Conservation (phyloP, 2,888 invertebrate genomes). For the Endotricha flammealis region DNA sequence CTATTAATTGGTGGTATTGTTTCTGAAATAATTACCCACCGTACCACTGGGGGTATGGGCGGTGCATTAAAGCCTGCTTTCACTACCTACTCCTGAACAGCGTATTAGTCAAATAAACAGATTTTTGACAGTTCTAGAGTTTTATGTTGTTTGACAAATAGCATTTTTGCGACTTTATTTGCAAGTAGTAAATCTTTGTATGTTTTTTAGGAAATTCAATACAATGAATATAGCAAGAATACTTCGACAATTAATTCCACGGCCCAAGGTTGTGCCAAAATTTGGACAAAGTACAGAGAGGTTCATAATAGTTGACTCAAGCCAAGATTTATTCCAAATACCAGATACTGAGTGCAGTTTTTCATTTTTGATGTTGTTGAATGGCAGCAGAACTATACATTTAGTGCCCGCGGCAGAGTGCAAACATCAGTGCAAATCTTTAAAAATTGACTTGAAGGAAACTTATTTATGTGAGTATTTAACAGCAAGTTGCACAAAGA, state of each 20-base stretch:
- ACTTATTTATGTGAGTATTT: constrained; percentile 85
- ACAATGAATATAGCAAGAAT: constrained; percentile 85
- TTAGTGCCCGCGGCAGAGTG: constrained; percentile 89
- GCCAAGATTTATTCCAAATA: constrained; percentile 81
- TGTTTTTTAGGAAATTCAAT: constrained; percentile 83
- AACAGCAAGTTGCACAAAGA: background rate
- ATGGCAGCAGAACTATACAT: constrained; percentile 84
- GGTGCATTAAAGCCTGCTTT: too few species aligned
- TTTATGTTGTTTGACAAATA: too few species aligned
- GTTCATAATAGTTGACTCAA: constrained; percentile 85
- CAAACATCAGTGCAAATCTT: constrained; percentile 81
- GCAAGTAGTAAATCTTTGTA: too few species aligned
- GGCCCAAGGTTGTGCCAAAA: constrained; percentile 83
- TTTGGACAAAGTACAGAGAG: constrained; percentile 88
- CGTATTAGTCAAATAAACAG: too few species aligned
- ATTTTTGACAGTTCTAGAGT: too few species aligned
- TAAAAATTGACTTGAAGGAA: constrained; percentile 84
- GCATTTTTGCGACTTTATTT: too few species aligned
- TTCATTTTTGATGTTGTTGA: constrained; percentile 85
- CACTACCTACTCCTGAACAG: too few species aligned
- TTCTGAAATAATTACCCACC: too few species aligned
- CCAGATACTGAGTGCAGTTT: constrained; percentile 91
- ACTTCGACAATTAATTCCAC: constrained; percentile 84
- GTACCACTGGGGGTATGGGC: too few species aligned
- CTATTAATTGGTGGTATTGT: too few species aligned